Conservation (phyloP, 2,797 vertebrate genomes). For the Poeciliopsis turneri region DNA sequence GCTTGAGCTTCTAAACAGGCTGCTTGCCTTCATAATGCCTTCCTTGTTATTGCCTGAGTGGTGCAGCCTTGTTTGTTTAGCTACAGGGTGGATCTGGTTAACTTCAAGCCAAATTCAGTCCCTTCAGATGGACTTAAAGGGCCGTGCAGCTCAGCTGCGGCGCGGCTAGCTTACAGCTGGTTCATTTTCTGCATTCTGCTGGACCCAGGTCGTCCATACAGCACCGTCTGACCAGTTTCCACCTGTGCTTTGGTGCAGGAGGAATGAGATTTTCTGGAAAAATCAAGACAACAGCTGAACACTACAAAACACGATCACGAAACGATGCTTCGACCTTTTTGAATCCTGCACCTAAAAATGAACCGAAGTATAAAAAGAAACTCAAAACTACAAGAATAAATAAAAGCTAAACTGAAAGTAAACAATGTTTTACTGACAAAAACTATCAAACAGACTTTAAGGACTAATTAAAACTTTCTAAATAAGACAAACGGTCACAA, state of each 20-base stretch:
- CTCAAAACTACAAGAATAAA: too few species aligned
- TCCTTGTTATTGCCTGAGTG: conserved; percentile 49
- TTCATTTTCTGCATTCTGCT: conserved; percentile 34
- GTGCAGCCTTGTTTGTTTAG: conserved; percentile 52
- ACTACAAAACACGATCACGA: neutral
- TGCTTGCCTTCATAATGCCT: conserved; percentile 20
- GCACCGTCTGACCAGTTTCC: neutral
- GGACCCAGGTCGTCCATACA: neutral
- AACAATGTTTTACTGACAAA: too few species aligned
- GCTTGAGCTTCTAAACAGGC: conserved; percentile 29
- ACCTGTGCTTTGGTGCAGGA: neutral
- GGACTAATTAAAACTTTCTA: too few species aligned
- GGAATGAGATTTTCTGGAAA: neutral
- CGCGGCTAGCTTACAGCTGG: conserved; percentile 16
- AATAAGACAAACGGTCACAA: too few species aligned
- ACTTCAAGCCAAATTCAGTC: conserved; percentile 34
- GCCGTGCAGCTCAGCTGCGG: conserved; percentile 22
- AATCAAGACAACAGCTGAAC: neutral
- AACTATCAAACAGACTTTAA: too few species aligned
- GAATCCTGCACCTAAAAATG: too few species aligned
- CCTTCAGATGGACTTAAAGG: conserved; percentile 24
- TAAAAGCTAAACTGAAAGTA: too few species aligned
- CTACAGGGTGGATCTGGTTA: conserved; percentile 41
- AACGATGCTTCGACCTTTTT: too few species aligned
- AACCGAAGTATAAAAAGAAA: too few species aligned